Conservation (phyloP, 2,888 invertebrate species). For the Sussaba pulchella region DNA sequence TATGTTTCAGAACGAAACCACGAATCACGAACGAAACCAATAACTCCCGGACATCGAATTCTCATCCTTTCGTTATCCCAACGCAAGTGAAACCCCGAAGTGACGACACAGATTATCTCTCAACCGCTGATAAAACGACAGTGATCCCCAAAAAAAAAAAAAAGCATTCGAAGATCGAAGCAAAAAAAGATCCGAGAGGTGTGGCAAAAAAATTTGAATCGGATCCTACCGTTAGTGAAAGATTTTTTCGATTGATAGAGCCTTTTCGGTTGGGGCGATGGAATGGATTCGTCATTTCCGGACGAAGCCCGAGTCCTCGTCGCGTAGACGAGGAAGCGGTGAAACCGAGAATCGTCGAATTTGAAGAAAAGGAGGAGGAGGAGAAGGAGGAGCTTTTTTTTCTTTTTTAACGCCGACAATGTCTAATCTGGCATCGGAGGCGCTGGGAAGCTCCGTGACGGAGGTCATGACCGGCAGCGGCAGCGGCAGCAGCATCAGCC, state of each 20-base stretch:
- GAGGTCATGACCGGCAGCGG: constrained; percentile 72
- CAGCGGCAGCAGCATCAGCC: constrained; percentile 66
- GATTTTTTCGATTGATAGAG: constrained; percentile 4
- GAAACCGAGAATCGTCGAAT: constrained; percentile 54
- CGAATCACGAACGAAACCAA: constrained; percentile 6
- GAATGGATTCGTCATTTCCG: constrained; percentile 64
- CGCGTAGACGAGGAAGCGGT: constrained; percentile 5
- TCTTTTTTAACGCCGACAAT: constrained; percentile 73
- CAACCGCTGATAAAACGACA: not conserved
- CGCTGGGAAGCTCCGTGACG: constrained; percentile 73
- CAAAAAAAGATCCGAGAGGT: not conserved
- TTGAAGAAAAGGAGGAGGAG: constrained; percentile 49
- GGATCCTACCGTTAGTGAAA: not conserved
- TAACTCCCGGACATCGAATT: not conserved
- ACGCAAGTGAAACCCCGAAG: constrained; percentile 8
- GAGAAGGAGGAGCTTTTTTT: not conserved
- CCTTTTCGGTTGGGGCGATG: constrained; percentile 2
- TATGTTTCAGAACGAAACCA: constrained; percentile 43
- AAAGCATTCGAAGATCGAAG: constrained; percentile 9
- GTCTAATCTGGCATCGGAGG: constrained; percentile 77
- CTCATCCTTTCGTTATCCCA: not conserved
- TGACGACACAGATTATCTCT: constrained; percentile 20
- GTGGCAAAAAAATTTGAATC: too few species aligned
- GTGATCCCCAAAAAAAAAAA: not conserved
- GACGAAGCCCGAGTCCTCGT: constrained; percentile 64